Evolutionary conservation across 2,888 invertebrate species (phyloP).

Genomic region (Epirrhoe alternata): DNA sequence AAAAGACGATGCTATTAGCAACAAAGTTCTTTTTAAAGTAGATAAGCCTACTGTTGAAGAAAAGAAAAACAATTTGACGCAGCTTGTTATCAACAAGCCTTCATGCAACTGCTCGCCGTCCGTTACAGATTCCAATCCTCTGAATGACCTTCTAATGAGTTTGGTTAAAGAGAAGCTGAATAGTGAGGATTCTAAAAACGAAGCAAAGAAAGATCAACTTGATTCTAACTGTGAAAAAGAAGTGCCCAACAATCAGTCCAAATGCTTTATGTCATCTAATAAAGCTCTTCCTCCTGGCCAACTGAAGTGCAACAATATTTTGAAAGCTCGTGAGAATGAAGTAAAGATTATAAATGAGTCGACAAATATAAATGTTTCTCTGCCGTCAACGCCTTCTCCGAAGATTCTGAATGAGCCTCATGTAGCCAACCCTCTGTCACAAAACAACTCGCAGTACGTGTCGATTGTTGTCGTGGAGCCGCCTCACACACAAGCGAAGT

Average conservation of each 20-base stretch:
- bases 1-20: conserved; percentile 80
- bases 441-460: conserved; percentile 77
- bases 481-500: conserved; percentile 67
- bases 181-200: conserved; percentile 88
- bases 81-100: conserved; percentile 74
- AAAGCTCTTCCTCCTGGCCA: conserved; percentile 94
- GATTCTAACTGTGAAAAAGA: conserved; percentile 80
- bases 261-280: conserved; percentile 86
- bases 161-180: conserved; percentile 83
- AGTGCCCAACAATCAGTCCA: conserved; percentile 89
- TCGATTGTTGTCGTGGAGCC: conserved; percentile 82
- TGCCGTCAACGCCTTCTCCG: conserved; percentile 79
- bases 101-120: conserved; percentile 77
- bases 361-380: conserved; percentile 72
- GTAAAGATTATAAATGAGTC: conserved; percentile 79
- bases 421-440: conserved; percentile 58
- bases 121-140: conserved; percentile 75
- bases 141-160: conserved; percentile 81
- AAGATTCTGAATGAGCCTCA: conserved; percentile 84
- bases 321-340: conserved; percentile 90
- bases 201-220: conserved; percentile 83
- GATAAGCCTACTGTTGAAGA: conserved; percentile 71
- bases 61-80: conserved; percentile 75
- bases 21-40: conserved; percentile 77
- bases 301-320: conserved; percentile 95